Conservation (phyloP, 2,113 vertebrate genomes). For the Mormoops blainvillei region DNA sequence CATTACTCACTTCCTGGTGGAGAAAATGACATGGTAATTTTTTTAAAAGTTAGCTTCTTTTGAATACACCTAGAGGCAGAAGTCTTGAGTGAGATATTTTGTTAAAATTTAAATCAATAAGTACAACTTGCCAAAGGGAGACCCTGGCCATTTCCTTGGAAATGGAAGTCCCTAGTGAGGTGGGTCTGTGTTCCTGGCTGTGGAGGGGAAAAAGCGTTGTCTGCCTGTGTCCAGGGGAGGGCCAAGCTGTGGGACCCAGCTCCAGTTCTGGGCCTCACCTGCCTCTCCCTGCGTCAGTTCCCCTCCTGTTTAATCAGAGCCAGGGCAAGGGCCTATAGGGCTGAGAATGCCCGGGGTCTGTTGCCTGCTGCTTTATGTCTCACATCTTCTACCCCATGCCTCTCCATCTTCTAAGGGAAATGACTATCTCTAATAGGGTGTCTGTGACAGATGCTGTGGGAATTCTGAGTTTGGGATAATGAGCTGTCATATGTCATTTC, state of each 20-base stretch:
- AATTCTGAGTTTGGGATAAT: conserved; percentile 55
- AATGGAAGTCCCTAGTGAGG: fast-evolving
- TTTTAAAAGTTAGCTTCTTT: neutral
- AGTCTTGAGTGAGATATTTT: neutral
- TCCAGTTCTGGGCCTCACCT: neutral
- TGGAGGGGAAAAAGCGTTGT: no score
- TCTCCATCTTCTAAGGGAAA: conserved; percentile 7
- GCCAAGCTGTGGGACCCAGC: neutral
- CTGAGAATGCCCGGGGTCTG: neutral
- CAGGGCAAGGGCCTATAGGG: neutral
- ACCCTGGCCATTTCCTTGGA: neutral
- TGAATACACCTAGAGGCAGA: neutral
- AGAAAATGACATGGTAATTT: neutral
- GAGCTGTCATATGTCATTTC: conserved; percentile 60
- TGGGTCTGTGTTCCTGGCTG: fast-evolving
- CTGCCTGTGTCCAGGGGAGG: neutral
- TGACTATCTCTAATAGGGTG: neutral
- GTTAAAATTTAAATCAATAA: neutral
- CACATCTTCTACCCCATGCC: neutral
- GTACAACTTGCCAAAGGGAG: neutral
- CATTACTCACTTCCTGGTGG: neutral
- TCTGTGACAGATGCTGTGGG: conserved; percentile 56
- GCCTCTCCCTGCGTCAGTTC: neutral
- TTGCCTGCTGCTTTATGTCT: neutral
- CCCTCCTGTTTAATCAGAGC: neutral